Conservation (phyloP, 2,797 vertebrate genomes). For the Chaunax sp. region DNA sequence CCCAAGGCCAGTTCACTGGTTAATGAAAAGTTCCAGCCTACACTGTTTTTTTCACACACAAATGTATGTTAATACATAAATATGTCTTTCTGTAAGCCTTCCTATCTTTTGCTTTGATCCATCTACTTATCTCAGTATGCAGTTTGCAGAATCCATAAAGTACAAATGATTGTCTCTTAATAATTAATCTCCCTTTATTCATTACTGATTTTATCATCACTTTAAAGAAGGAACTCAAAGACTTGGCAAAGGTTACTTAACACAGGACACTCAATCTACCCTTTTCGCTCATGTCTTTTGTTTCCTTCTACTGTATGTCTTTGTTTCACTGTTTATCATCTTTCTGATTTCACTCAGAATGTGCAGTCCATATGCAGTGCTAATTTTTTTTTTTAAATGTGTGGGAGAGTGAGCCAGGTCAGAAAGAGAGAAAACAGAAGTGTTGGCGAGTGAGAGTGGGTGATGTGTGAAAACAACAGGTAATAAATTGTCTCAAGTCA, state of each 20-base stretch:
- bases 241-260: background rate
- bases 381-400: constrained; percentile 7
- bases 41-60: constrained; percentile 43
- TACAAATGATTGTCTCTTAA: constrained; percentile 15
- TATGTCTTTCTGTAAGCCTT: constrained; percentile 26
- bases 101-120: constrained; percentile 39
- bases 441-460: constrained; percentile 31
- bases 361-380: constrained; percentile 24
- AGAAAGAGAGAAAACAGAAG: constrained; percentile 34
- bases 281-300: background rate
- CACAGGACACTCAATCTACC: background rate
- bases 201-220: constrained; percentile 7
- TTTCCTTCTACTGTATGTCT: constrained; percentile 6
- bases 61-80: constrained; percentile 19
- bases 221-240: constrained; percentile 9
- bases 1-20: constrained; percentile 47
- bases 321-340: constrained; percentile 8
- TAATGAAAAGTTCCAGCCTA: constrained; percentile 47
- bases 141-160: constrained; percentile 29
- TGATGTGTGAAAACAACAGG: constrained; percentile 52
- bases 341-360: background rate
- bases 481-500: constrained; percentile 64
- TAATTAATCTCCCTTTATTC: constrained; percentile 7
- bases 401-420: constrained; percentile 20
- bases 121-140: constrained; percentile 45